Base-by-base conservation (phyloP, 1,140 invertebrate species). In the Penaeus japonicus region DNA sequence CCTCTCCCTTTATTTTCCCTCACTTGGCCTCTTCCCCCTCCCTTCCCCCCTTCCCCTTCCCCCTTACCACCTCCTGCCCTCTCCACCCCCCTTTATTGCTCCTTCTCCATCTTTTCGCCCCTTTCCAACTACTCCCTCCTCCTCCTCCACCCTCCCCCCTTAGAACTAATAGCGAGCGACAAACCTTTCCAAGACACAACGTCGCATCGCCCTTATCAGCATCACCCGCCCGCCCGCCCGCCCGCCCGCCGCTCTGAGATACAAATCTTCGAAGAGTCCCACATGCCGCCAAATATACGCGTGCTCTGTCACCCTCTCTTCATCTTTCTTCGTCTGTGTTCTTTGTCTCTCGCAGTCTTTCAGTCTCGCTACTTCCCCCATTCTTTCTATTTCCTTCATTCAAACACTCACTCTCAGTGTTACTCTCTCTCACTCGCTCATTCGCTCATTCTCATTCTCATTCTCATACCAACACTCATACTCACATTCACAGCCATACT, bases 1-100 rank as follows among this genome's bases (percentile, higher is more conserved):
- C 47, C 32, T 80, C 78, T 79, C 78, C 47, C 78, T 79, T 35
- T 79, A 27, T 79, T 35, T 79, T 35, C 47, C 77, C 47, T 35
- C 47, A 27, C 47, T 35, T 79, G 27, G 22, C 35, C 35, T 47
- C 53, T 35, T 80, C 78, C 53, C 78, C 53, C 47, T 62, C 80
- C 59, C n/a, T 27, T 4, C 17, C 32, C 27, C 5, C 24, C 10
- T 27, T 20, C 22, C 1, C 30, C 30, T 3, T 24, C 17, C 15
- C 53, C 47, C 47, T 80, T 18, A 5, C 32, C 30, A 3, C 3
- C 17, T 12, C 53, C 1, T 47, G 10, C 78, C 5, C 24, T 80
- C 20, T 1, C 17, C 32, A 2, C 32, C 2, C 5, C 35, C 24
- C 47, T 18, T 20, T 47, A 1, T 4, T 5, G 3, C 17, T 24